Evolutionary conservation across 2,888 invertebrate genomes (phyloP).

Genomic region (Megalurothrips usitatus): DNA sequence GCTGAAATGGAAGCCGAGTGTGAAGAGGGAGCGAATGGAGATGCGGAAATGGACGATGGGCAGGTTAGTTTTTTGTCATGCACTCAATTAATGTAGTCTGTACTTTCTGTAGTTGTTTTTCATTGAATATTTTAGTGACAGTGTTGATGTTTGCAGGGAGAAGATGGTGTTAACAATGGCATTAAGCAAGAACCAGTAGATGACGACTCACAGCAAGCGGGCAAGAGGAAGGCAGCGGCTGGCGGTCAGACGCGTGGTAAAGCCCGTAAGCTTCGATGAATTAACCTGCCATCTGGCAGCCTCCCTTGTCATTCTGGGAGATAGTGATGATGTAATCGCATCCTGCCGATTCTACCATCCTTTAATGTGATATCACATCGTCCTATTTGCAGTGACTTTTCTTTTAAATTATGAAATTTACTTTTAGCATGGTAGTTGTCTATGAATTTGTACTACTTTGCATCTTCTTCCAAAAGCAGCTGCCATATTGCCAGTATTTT

Average conservation of each 20-base stretch:
- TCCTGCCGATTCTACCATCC: not conserved
- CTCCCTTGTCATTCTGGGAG: not conserved
- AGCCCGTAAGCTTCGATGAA: slow-evolving; percentile 9
- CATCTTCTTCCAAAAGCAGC: not conserved
- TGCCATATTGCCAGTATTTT: not conserved
- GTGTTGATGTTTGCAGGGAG: slow-evolving; percentile 19
- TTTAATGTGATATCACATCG: slow-evolving; percentile 20
- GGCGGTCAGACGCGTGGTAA: not conserved
- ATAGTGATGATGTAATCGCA: not conserved
- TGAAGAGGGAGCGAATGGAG: not conserved
- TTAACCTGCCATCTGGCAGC: not conserved
- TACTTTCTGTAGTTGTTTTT: not conserved
- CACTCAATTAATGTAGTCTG: not conserved
- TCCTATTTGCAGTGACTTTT: slow-evolving; percentile 16
- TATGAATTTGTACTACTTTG: not conserved
- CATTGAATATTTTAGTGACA: slow-evolving; percentile 25
- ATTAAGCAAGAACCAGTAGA: not conserved
- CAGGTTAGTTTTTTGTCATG: slow-evolving; percentile 5
- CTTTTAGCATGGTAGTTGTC: slow-evolving; percentile 5
- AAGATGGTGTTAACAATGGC: not conserved
- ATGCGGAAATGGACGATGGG: slow-evolving; percentile 13
- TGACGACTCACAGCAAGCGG: not conserved
- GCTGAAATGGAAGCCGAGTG: not conserved
- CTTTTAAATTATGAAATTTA: not conserved
- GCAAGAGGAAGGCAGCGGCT: not conserved